Conservation (phyloP, 2,888 invertebrate genomes). For the Schizaphis graminum region DNA sequence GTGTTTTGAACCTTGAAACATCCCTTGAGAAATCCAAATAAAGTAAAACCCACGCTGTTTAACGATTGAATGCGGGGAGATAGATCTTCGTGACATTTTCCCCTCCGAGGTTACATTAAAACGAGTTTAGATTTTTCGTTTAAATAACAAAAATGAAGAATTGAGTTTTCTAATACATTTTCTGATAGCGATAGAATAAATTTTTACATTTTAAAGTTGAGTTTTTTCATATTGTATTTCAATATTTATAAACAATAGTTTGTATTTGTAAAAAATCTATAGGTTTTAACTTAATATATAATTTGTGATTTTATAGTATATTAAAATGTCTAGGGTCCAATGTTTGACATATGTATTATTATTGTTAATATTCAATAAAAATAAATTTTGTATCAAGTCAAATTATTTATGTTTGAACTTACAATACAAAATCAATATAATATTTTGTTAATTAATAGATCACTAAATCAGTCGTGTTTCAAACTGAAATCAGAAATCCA, state of each 20-base stretch:
- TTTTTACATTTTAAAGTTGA: background rate
- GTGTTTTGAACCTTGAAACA: conserved; percentile 25
- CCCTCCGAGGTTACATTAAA: conserved; percentile 29
- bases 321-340: background rate
- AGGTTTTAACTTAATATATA: background rate
- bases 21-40: conserved; percentile 56
- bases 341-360: background rate
- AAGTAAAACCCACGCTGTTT: background rate
- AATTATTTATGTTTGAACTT: background rate
- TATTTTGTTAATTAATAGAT: too few species aligned
- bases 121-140: background rate
- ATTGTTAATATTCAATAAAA: background rate
- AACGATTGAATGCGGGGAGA: background rate
- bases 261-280: background rate
- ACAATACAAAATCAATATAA: background rate
- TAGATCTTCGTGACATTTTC: conserved; percentile 44
- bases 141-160: background rate
- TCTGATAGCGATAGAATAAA: background rate
- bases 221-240: background rate
- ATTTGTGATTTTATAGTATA: background rate
- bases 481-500: background rate
- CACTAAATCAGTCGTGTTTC: background rate
- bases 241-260: background rate
- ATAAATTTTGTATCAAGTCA: background rate
- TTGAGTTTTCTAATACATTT: background rate